Base-by-base conservation (phyloP, 2,113 vertebrate genomes). In the Panthera leo region DNA sequence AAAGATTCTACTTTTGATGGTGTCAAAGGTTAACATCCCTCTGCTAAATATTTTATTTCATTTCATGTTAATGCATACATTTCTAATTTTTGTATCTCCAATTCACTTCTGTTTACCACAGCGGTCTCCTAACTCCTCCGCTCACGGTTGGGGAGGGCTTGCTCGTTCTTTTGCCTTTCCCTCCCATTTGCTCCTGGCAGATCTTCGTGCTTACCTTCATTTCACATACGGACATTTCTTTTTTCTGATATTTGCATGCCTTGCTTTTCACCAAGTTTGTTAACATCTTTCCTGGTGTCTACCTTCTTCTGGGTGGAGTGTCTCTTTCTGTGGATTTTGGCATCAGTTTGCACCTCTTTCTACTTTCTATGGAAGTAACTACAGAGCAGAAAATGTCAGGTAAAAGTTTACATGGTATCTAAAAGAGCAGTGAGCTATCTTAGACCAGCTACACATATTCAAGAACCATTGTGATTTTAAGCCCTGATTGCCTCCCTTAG, bases 251-350 rank as follows among this genome's bases (percentile, higher is more conserved):
- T 95, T 58, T 61, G 63, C 91, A 76, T 89, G 91, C 29, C 75
- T 88, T 95, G 13, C 70, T 96, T 96, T 95, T 93, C 85, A 83
- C 34, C 45, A 87, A 68, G 58, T 87, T 95, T 94, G 58, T 95
- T 39, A 53, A 85, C 51, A 89, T 55, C 75, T 95, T 97, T 70
- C 45, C 78, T 84, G 42, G 34, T 76, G 34, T 68, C 79, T 83
- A 23, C 55, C 55, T 97, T 85, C 85, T 31, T 73, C 53, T 51
- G 45, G 25, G 42, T n/a, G 12, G 21, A 96, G 21, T 36, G 31
- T 83, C 58, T 95, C 78, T 93, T 67, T 63, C 27, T 88, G 42
- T 92, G 84, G 19, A 34, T 75, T 93, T 96, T 63, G 79, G 80
- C 42, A 80, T 83, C 16, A 25, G 15, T 19, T 34, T 18, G 6